Evolutionary conservation across 2,888 invertebrate species (phyloP).

Genomic region (Chloromyia formosa): DNA sequence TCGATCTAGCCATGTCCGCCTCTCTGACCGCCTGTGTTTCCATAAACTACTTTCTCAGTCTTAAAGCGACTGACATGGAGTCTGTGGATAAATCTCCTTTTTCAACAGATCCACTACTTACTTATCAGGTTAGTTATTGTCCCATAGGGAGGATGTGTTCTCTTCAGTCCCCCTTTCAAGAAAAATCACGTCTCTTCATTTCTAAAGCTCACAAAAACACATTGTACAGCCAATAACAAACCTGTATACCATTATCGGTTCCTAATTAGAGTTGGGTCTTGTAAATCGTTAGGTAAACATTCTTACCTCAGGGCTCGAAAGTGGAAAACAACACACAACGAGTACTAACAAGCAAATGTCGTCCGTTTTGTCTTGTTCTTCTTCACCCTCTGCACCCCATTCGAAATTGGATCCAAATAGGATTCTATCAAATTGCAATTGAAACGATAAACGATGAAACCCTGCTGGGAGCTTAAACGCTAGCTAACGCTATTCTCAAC

Average conservation of each 20-base stretch:
- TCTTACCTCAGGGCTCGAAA: background rate
- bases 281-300: constrained; percentile 26
- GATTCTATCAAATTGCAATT: constrained; percentile 36
- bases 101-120: too few relatives aligned
- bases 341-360: constrained; percentile 13
- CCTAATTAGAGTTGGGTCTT: constrained; percentile 22
- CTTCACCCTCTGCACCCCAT: background rate
- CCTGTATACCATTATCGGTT: background rate
- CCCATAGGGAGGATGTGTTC: too few relatives aligned
- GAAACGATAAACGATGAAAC: constrained; percentile 31
- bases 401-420: constrained; percentile 26
- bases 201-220: too few relatives aligned
- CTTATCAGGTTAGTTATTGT: too few relatives aligned
- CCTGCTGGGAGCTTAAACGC: constrained; percentile 27
- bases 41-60: too few relatives aligned
- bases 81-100: too few relatives aligned
- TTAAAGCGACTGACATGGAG: too few relatives aligned
- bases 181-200: too few relatives aligned
- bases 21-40: too few relatives aligned
- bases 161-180: too few relatives aligned
- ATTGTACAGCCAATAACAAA: too few relatives aligned
- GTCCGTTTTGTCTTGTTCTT: background rate
- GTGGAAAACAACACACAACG: background rate
- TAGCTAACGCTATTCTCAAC: background rate
- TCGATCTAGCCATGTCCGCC: too few relatives aligned